phyloP scores from a whole-genome alignment of 2,113 vertebrate species.

The Scytalopus superciliaris region DNA sequence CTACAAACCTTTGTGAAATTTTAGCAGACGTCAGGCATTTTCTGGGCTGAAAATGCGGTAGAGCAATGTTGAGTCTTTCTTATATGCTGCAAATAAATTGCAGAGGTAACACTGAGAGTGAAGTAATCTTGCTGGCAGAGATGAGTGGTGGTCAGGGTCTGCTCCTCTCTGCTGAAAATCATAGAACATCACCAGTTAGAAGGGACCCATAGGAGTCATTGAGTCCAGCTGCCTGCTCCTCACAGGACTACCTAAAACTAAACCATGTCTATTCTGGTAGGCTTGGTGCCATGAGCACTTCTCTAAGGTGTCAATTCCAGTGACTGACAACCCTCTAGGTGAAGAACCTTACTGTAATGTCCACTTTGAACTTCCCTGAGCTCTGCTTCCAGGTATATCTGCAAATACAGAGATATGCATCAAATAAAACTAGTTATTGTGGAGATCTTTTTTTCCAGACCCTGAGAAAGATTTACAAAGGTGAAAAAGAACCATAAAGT shows the following conservation, averaged over 20 bases:
- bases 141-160: neutral
- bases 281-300: neutral
- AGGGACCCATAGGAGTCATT: too few species aligned
- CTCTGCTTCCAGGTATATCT: neutral
- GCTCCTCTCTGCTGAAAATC: neutral
- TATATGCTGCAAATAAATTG: neutral
- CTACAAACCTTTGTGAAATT: neutral
- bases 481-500: neutral
- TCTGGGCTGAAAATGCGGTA: neutral
- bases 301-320: neutral
- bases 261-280: neutral
- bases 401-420: neutral
- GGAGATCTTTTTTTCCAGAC: neutral
- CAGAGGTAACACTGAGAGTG: neutral
- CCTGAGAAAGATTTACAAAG: neutral
- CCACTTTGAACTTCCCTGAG: neutral
- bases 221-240: neutral
- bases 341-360: neutral
- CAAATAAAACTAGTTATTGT: neutral
- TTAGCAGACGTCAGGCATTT: neutral
- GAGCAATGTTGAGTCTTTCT: neutral
- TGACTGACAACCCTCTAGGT: accelerated
- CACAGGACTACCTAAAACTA: neutral
- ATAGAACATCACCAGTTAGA: neutral
- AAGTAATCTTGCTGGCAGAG: neutral